Base-by-base conservation (phyloP, 2,888 invertebrate genomes). In the Gastracanthus pulcherrimus region DNA sequence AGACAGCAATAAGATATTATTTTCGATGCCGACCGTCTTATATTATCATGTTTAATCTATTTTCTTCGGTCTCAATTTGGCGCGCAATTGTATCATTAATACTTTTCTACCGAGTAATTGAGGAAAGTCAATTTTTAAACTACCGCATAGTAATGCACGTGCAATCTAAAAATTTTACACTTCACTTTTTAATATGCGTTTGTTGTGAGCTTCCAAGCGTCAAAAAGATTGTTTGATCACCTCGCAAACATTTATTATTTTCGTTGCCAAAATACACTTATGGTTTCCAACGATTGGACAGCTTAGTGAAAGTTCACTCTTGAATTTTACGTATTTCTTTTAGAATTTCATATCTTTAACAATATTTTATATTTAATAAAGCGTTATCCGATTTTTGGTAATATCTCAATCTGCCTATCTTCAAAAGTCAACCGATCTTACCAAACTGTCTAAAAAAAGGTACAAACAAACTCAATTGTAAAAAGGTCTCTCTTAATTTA, bases 101-200 rank as follows among this genome's bases (percentile, higher is more conserved):
- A 62, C 19, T 64, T 74, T 9, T 70, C 62, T 80, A 84, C 83
- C 84, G 82, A 72, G 19, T 82, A 77, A 60, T 58, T 60, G 13
- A 36, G 58, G 19, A 75, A 84, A 74, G 72, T 82, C 82, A 82
- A 82, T 81, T 82, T 84, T 83, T 83, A 79, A 84, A 81, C 85
- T 87, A 86, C 84, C 84, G 75, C 78, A 71, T 84, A 84, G 74
- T 83, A 82, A 82, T 83, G 82, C 83, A 85, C 84, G 86, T 87
- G 87, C 88, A 87, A 87, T 87, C 87, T 87, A 87, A 87, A 86
- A 87, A 85, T 85, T 86, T 83, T 69, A 74, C 36, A 78, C 36
- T 62, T 60, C 34, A 69, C 48, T 48, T 55, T 48, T 16, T 58
- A 9, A 60, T 62, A 67, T 55, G 45, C 29, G 36, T 60, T 81